phyloP scores from a whole-genome alignment of 2,113 vertebrate genomes.

The Empidonax traillii region DNA sequence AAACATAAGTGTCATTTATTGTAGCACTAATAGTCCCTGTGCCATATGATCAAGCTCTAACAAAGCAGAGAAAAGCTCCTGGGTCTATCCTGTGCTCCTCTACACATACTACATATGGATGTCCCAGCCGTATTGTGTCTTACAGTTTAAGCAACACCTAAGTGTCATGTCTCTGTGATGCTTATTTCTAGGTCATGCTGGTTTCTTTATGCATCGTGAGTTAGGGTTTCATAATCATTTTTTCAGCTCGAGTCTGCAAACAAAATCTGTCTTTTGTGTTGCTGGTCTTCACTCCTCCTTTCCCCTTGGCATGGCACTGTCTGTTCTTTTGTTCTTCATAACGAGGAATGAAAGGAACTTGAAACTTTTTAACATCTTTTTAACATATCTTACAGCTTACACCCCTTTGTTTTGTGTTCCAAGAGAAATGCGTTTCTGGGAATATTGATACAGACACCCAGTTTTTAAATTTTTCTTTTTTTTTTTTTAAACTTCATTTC shows the following conservation, averaged over 20 bases:
- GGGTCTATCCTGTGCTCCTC: neutral
- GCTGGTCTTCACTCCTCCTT: neutral
- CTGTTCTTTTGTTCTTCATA: neutral
- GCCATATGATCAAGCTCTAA: neutral
- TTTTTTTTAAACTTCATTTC: neutral
- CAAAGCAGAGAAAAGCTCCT: neutral
- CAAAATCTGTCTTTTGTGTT: slow-evolving; percentile 34
- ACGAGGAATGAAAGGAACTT: neutral
- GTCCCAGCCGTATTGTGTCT: slow-evolving; percentile 29
- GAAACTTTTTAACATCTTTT: slow-evolving; percentile 17
- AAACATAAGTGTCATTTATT: neutral
- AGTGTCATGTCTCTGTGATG: neutral
- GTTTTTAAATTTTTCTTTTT: neutral
- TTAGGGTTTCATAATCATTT: neutral
- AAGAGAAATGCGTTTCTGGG: neutral
- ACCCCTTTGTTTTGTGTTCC: neutral
- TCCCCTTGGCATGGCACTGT: neutral
- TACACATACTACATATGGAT: neutral
- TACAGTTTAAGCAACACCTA: slow-evolving; percentile 24
- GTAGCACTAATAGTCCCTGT: neutral
- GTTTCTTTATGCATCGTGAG: slow-evolving; percentile 22
- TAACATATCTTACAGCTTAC: neutral
- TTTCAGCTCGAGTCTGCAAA: slow-evolving; percentile 40
- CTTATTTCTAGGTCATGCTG: slow-evolving; percentile 21
- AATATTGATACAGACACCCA: neutral